Conservation (phyloP, 2,888 invertebrate genomes). For the Mystacides longicornis region DNA sequence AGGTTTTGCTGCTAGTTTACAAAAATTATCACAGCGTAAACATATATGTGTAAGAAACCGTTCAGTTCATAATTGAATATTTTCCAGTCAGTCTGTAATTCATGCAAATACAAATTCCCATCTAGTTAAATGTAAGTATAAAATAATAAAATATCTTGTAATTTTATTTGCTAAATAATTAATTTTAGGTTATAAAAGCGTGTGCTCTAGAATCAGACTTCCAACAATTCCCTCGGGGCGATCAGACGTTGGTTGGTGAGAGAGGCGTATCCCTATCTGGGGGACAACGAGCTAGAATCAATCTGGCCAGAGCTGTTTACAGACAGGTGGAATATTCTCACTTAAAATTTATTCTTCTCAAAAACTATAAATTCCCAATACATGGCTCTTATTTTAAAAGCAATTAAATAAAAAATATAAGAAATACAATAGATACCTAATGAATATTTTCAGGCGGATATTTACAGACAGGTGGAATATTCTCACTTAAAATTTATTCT, state of each 20-base stretch:
- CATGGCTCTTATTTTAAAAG: too few species aligned
- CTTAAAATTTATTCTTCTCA: neutral
- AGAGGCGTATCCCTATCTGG: constrained; percentile 70
- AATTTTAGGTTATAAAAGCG: constrained; percentile 45
- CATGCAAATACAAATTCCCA: too few species aligned
- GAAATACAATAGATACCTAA: neutral
- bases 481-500: constrained; percentile 33
- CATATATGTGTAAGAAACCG: too few species aligned
- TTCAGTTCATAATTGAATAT: too few species aligned
- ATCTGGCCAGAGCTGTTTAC: constrained; percentile 70
- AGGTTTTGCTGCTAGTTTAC: too few species aligned
- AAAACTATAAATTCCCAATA: too few species aligned
- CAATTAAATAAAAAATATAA: too few species aligned
- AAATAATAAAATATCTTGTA: too few species aligned
- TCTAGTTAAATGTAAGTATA: too few species aligned
- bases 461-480: constrained; percentile 66
- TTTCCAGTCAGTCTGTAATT: too few species aligned
- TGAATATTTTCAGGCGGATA: constrained; percentile 46
- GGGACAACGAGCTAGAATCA: constrained; percentile 73
- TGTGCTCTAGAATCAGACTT: constrained; percentile 63
- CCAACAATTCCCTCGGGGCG: constrained; percentile 61
- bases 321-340: constrained; percentile 62
- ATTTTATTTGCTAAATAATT: too few species aligned
- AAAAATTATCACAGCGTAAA: too few species aligned
- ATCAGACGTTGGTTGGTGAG: constrained; percentile 70